Evolutionary conservation across 2,113 vertebrate genomes (phyloP), one percentile per base, ranked within the genome.

Genomic region (Sylvilagus bachmani): DNA sequence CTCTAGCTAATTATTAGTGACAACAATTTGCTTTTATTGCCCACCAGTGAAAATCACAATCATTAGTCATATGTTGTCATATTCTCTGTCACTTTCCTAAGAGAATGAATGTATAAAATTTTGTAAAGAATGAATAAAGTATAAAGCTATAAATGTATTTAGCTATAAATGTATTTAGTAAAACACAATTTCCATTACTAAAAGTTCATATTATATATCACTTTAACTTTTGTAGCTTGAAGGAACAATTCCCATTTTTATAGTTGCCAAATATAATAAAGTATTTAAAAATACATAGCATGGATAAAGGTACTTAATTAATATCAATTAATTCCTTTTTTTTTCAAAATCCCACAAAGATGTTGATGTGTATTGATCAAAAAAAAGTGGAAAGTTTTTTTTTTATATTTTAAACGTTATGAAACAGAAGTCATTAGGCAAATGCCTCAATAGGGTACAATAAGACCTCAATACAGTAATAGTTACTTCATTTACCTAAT

Each of bases 161-260:
- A 49, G 11, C 5, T 75, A 58, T 10, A 93, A 80, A 71, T 11
- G 55, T 29, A 62, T 6, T 36, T 78, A 1, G 51, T 3, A 31
- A 69, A 69, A 80, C 1, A 58, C 1, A 29, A 55, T 53, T 64
- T 94, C 74, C 36, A 64, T 51, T 80, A 53, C 24, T 85, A 29
- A 79, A 74, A 2, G 3, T 38, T 79, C 12, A 66, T 92, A 75
- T 49, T 70, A 38, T 14, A 67, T 66, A 36, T 88, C 2, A 0
- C 64, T 81, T 91, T 83, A 85, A 33, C 29, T 89, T 69, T 77
- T 90, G 29, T 38, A 86, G 2, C 14, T 67, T 91, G 9, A 33
- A 8, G 21, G 11, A 86, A 73, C 79, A 82, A 86, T 16, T 86
- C 11, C 4, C 11, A 27, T n/a, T 75, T 79, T 73, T 85, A 9